Base-by-base conservation (phyloP, 2,113 vertebrate species). In the Bujurquina vittata region DNA sequence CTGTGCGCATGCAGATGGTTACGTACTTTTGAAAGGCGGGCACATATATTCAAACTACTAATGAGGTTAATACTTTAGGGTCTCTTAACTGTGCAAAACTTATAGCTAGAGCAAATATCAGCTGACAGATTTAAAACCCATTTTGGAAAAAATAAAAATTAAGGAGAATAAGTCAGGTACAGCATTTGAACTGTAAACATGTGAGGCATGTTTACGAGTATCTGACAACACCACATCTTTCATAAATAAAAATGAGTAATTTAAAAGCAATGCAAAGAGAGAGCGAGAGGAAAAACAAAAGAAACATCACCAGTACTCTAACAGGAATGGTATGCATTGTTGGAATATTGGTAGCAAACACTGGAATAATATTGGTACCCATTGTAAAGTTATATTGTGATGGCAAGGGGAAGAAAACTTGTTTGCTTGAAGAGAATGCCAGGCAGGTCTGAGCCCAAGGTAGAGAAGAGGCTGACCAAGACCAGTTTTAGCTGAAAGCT, bases 341-440 rank as follows among this genome's bases (percentile, higher is more conserved):
- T 83, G 58, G 65, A 82, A 73, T 69, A 60, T 78, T 77, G 9
- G 62, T 26, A 18, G 8, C 14, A 81, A 86, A 67, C 54, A 43
- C 59, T 79, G 22, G 61, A 86, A 75, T 69, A 69, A 80, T 63
- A 79, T 67, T 9, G 22, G 40, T 52, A 77, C 17, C 69, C 23
- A 54, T 17, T 77, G 40, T 10, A 60, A 77, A 79, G 22, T 12
- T 60, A 75, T 60, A 46, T n/a, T 29, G 69, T 43, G 61, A 76
- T 52, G 43, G 37, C 57, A 60, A 20, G 55, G 49, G 23, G 35
- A 72, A 58, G 57, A 81, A 22, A 90, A 82, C 77, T 87, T 95
- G 92, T 93, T 92, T 95, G 94, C 94, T 93, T 94, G 94, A 94
- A 92, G 90, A 95, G 92, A 96, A 92, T 94, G 93, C 91, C 94